Evolutionary conservation across 2,888 invertebrate genomes (phyloP).

Genomic region (Acronicta leporina): DNA sequence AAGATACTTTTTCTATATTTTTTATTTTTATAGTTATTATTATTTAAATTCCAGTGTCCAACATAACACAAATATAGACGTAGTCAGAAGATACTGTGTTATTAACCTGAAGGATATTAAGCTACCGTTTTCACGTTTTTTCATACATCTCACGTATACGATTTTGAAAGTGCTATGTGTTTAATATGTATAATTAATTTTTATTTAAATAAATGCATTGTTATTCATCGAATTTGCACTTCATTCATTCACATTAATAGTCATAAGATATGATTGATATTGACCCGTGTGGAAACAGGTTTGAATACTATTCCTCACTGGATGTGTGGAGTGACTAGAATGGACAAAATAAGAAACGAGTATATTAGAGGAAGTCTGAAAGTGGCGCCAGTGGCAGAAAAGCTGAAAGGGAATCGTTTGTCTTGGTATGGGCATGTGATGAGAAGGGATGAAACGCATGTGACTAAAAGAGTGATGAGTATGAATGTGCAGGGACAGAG

Average conservation of each 20-base stretch:
- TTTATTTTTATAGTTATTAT: slow-evolving; percentile 1
- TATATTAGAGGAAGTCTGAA: no score
- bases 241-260: slow-evolving; percentile 1
- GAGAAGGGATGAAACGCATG: no score
- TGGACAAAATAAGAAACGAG: no score
- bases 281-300: no score
- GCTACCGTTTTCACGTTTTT: slow-evolving; percentile 58
- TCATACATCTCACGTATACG: slow-evolving; percentile 65
- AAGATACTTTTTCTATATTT: no score
- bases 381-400: no score
- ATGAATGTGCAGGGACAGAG: no score
- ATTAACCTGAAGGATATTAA: slow-evolving; percentile 51
- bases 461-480: no score
- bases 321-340: no score
- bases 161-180: slow-evolving; percentile 57
- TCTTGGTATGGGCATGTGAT: no score
- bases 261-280: neutral
- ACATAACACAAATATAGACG: slow-evolving; percentile 44
- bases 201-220: slow-evolving; percentile 36
- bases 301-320: no score
- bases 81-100: slow-evolving; percentile 62
- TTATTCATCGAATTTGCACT: slow-evolving; percentile 2
- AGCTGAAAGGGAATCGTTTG: no score
- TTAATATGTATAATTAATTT: slow-evolving; percentile 6
- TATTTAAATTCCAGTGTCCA: slow-evolving; percentile 63